Conservation (phyloP, 2,113 vertebrate genomes). For the Toxostoma redivivum region DNA sequence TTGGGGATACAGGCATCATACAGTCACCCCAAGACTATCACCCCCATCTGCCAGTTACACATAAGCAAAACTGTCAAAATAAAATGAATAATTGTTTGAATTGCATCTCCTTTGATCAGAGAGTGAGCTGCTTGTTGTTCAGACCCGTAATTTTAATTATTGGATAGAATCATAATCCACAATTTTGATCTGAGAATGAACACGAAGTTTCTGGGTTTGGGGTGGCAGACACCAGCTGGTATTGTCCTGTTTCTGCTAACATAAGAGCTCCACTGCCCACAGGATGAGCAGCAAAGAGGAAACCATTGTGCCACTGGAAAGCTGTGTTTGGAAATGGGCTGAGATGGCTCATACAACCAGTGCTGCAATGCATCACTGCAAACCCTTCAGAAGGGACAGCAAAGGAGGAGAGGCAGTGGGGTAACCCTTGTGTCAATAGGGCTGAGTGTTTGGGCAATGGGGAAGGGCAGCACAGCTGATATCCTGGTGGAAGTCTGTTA, state of each 20-base stretch:
- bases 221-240: background rate
- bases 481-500: background rate
- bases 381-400: background rate
- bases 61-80: background rate
- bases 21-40: too few relatives aligned
- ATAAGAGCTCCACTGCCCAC: background rate
- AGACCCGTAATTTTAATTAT: background rate
- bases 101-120: background rate
- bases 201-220: background rate
- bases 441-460: background rate
- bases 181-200: background rate
- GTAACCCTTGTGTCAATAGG: background rate
- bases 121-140: background rate
- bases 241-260: background rate
- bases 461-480: background rate
- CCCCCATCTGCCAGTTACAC: background rate
- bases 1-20: too few relatives aligned
- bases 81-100: background rate
- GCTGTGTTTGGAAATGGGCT: fast-evolving
- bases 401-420: background rate
- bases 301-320: background rate
- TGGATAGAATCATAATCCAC: background rate
- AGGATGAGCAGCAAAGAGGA: background rate
- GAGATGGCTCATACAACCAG: background rate
- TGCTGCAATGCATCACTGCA: background rate